Base-by-base conservation (phyloP, 1,140 invertebrate genomes). In the Hypsibius dujardini region DNA sequence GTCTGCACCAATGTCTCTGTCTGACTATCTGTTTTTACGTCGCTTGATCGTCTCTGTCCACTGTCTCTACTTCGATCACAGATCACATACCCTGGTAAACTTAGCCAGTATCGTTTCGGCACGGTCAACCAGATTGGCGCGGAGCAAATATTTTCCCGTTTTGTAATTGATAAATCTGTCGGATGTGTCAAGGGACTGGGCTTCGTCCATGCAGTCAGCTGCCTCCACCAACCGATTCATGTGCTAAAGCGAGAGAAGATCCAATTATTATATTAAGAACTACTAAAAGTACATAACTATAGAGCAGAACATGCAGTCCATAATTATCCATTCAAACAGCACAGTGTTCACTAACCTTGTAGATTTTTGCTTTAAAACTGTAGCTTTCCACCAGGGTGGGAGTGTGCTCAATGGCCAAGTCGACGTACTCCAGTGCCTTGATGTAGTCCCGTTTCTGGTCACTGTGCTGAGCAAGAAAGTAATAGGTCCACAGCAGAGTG, bases 141-240 rank as follows among this genome's bases (percentile, higher is more conserved):
- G 83, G 70, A 98, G 82, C 88, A 98, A 90, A 77, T 98, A 98
- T 79, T 98, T 96, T 75, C 93, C 92, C 84, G 93, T 95, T 82
- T 98, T 98, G 71, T 90, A 96, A 82, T 99, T 99, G 72, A 98
- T 91, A 80, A 97, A 99, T 62, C 96, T 84, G 81, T 99, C 96
- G 1, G 96, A 95, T 1, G 95, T 98, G 78, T 99, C 96, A 76
- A 98, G 84, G 15, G 89, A 89, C 80, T 98, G 93, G 1, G 95
- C 95, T 81, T 98, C 93, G 76, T 97, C 92, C 76, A 98, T 80
- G 85, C 90, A 92, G 74, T 87, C 86, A 73, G 90, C 94, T 2
- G 94, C 94, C 77, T 92, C 88, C 46, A 89, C 84, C 40, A 89
- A 86, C 82, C 98, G 88, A 71, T 93, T 94, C 46, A 90, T 89